Evolutionary conservation across 2,797 vertebrate genomes (phyloP), one percentile per base, ranked within the genome.

Genomic region (Onychomys leucogaster): DNA sequence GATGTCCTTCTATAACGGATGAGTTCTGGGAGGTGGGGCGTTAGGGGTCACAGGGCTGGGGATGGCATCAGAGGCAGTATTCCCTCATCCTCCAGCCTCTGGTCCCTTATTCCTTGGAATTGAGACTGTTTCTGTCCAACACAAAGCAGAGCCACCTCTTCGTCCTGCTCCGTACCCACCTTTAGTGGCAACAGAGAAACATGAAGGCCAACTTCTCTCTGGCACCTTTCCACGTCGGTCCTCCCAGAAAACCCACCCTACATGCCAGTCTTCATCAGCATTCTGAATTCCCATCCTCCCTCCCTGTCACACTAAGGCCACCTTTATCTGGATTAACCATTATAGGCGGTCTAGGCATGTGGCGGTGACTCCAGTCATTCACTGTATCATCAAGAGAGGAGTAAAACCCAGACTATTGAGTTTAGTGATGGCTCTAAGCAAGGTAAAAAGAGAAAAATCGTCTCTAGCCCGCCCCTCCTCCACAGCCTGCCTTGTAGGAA

Each of bases 221-320:
- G 85, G 86, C 0, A 32, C n/a, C 41, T 83, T 88, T 95, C 65
- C 37, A 29, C 73, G 43, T 84, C 25, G 6, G 59, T 89, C 96
- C 94, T 95, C 95, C 96, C 77, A 59, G 71, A 86, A 96, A 69
- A 61, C 23, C 49, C 34, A 82, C 23, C 49, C 67, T 49, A 78
- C 34, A 73, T 95, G 52, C 52, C 93, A 49, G 67, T 82, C 90
- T 85, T 94, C 55, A 63, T 87, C 49, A 19, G 16, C 86, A 69
- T 92, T 67, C 83, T 37, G 4, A 86, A 71, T 81, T 65, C 43
- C 75, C 32, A n/a, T 71, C 43, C 78, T 89, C 89, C 73, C 80
- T 75, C 4, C 77, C 76, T 75, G 6, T 83, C 80, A 63, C 43
- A 8, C 43, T 29, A 61, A 81, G 93, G 77, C 73, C 71, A 77